Conservation (phyloP, 2,797 vertebrate species). For the Centroberyx gerrardi region DNA sequence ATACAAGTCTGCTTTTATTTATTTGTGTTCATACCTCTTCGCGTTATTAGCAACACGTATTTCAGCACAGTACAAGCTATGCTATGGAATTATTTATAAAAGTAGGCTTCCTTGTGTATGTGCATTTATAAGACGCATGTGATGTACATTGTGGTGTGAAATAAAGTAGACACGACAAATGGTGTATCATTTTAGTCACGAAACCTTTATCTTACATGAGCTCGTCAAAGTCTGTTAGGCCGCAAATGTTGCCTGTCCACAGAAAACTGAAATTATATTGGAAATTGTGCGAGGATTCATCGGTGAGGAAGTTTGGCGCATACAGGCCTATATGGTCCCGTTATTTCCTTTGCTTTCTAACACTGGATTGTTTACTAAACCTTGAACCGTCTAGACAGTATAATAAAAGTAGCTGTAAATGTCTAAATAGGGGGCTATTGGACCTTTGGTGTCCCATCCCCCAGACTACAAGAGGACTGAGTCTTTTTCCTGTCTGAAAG, state of each 20-base stretch:
- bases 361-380: constrained; percentile 97
- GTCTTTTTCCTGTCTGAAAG: constrained; percentile 62
- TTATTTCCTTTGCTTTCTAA: constrained; percentile 88
- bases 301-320: constrained; percentile 44
- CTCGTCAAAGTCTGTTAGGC: constrained; percentile 22
- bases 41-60: constrained; percentile 59
- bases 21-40: constrained; percentile 59
- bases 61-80: constrained; percentile 48
- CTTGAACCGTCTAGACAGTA: constrained; percentile 99
- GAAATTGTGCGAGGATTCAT: constrained; percentile 4
- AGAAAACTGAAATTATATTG: background rate
- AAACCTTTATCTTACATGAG: constrained; percentile 50
- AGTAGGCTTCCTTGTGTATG: constrained; percentile 69
- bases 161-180: constrained; percentile 74
- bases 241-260: background rate
- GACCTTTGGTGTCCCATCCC: constrained; percentile 90
- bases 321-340: constrained; percentile 57
- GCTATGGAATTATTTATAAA: constrained; percentile 72
- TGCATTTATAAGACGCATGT: constrained; percentile 84
- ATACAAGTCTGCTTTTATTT: constrained; percentile 70
- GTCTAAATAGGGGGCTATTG: constrained; percentile 99
- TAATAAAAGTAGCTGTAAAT: constrained; percentile 98
- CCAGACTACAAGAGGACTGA: constrained; percentile 88
- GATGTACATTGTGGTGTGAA: constrained; percentile 82
- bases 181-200: constrained; percentile 48